Percentiles rank a stretch among this genome's conserved stretches.
Evolutionary conservation across 2,797 vertebrate genomes (phyloP).

Genomic region (Pipistrellus kuhlii): DNA sequence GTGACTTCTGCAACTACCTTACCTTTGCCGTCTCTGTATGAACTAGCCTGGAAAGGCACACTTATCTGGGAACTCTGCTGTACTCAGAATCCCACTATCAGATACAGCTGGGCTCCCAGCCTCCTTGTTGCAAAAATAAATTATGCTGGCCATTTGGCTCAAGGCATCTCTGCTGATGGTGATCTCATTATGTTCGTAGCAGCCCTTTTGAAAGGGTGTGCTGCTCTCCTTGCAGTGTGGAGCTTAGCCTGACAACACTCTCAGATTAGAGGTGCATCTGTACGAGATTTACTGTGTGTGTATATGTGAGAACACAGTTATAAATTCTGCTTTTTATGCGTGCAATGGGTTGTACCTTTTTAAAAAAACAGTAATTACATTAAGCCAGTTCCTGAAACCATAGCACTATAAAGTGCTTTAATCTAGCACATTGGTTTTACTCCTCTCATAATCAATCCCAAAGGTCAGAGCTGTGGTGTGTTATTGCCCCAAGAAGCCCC

Average conservation of each 20-base stretch:
- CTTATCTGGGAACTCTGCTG: background rate
- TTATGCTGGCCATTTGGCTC: background rate
- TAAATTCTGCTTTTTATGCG: background rate
- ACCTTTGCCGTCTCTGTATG: background rate
- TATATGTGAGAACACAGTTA: background rate
- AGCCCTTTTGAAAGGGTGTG: background rate
- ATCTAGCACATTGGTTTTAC: slow-evolving; percentile 18
- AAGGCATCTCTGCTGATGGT: background rate
- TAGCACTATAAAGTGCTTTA: background rate
- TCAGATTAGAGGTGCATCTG: background rate
- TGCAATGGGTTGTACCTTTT: background rate
- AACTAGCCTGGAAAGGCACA: background rate
- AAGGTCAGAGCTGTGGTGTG: background rate
- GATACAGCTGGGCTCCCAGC: background rate
- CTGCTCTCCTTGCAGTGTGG: background rate
- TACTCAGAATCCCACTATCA: background rate
- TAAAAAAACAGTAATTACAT: background rate
- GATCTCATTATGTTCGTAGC: background rate
- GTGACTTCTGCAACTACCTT: background rate
- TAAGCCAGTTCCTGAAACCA: slow-evolving; percentile 16
- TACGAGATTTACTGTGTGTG: background rate
- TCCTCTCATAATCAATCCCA: background rate
- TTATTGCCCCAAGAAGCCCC: background rate
- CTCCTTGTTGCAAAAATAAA: background rate
- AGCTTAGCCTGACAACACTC: background rate